Conservation (phyloP, 1,140 invertebrate species). For the Chironomus striatipennis region DNA sequence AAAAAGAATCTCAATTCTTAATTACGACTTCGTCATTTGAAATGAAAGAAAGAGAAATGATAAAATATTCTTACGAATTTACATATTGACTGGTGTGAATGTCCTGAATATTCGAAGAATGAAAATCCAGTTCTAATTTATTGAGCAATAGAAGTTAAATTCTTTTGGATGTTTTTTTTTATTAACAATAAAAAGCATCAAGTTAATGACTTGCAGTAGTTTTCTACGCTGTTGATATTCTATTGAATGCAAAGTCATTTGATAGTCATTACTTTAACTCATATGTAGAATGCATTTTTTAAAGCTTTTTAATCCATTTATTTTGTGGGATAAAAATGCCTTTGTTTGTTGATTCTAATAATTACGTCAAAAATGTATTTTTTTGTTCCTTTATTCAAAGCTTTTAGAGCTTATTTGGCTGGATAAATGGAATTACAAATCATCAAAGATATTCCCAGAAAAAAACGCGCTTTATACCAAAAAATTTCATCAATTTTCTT, state of each 20-base stretch:
- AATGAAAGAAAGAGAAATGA: not conserved
- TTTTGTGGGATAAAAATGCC: too few relatives aligned
- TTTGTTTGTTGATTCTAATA: too few relatives aligned
- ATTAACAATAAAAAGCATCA: not conserved
- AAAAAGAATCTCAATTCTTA: too few relatives aligned
- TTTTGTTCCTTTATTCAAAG: too few relatives aligned
- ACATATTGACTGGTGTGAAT: not conserved
- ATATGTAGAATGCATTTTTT: not conserved
- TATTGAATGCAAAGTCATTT: constrained; percentile 1
- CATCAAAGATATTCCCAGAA: too few relatives aligned
- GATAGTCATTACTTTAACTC: not conserved
- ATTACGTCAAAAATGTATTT: too few relatives aligned
- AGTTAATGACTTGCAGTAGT: not conserved
- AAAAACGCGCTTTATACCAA: too few relatives aligned
- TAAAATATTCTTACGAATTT: constrained; percentile 7
- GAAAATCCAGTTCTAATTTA: not conserved
- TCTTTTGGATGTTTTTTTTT: too few relatives aligned
- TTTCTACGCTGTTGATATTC: not conserved
- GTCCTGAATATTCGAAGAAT: not conserved
- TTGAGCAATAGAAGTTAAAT: not conserved
- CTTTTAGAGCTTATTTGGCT: too few relatives aligned
- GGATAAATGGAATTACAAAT: too few relatives aligned
- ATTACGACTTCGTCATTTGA: not conserved
- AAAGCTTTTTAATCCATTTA: too few relatives aligned
- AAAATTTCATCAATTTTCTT: too few relatives aligned